A percentile compares a stretch with the other conserved stretches of the same genome.
Evolutionary conservation across 2,797 vertebrate genomes (phyloP).

Genomic region (Sparus aurata): DNA sequence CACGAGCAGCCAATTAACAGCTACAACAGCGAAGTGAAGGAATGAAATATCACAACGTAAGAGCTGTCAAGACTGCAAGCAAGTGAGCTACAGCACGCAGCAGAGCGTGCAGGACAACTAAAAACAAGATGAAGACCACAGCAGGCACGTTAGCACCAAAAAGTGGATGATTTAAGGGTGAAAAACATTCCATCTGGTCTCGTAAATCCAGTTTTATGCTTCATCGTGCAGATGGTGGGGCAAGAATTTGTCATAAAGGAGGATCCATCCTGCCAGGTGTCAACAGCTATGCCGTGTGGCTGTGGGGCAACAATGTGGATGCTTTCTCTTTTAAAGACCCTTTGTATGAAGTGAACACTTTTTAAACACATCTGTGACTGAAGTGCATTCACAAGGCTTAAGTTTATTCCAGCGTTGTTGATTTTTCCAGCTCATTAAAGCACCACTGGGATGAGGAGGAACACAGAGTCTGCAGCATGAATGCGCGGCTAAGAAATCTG

Average conservation of each 20-base stretch:
- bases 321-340: slow-evolving; percentile 50
- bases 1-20: slow-evolving; percentile 33
- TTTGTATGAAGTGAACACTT: slow-evolving; percentile 53
- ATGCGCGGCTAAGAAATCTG: slow-evolving; percentile 25
- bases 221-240: slow-evolving; percentile 66
- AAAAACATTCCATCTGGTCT: slow-evolving; percentile 60
- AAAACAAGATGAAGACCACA: slow-evolving; percentile 28
- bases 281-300: slow-evolving; percentile 49
- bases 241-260: slow-evolving; percentile 61
- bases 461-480: slow-evolving; percentile 15
- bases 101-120: not conserved
- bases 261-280: slow-evolving; percentile 63
- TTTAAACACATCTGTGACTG: slow-evolving; percentile 44
- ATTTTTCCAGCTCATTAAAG: slow-evolving; percentile 26
- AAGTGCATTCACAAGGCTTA: slow-evolving; percentile 36
- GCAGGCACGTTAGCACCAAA: slow-evolving; percentile 28
- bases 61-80: slow-evolving; percentile 32
- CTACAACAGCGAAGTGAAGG: slow-evolving; percentile 12
- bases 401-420: slow-evolving; percentile 1
- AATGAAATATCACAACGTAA: slow-evolving; percentile 26
- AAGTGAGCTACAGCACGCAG: slow-evolving; percentile 19
- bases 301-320: slow-evolving; percentile 29
- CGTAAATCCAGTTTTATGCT: slow-evolving; percentile 71
- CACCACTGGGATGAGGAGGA: slow-evolving; percentile 27
- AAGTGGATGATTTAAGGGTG: slow-evolving; percentile 64